A percentile compares a stretch with the other conserved stretches of the same genome.
Conservation (phyloP, 1,140 invertebrate species). For the Brachionus sp. region DNA sequence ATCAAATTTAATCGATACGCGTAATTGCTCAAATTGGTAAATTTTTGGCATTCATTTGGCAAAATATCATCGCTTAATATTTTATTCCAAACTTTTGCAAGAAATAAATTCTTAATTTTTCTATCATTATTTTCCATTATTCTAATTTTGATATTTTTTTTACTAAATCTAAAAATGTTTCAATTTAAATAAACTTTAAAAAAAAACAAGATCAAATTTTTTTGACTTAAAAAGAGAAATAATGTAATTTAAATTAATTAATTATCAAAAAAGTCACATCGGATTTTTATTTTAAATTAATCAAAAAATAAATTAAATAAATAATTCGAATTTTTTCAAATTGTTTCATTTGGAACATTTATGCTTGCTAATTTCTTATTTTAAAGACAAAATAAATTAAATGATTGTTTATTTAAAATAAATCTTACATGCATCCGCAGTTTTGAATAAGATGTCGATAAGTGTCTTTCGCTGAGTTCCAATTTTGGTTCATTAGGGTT, state of each 20-base stretch:
- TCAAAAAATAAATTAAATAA: neutral
- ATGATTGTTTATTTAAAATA: neutral
- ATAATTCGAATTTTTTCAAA: neutral
- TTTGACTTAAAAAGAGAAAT: neutral
- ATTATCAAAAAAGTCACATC: neutral
- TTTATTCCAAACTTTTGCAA: constrained; percentile 18
- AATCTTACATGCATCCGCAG: neutral
- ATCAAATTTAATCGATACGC: neutral
- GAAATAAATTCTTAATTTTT: neutral
- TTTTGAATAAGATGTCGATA: neutral
- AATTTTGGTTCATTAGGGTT: neutral
- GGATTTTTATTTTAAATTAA: neutral
- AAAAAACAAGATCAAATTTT: neutral
- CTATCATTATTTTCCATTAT: neutral
- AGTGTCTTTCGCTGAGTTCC: neutral
- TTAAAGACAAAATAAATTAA: neutral
- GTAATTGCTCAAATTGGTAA: neutral
- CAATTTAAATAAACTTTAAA: neutral
- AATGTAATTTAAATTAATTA: neutral
- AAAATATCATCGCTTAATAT: neutral
- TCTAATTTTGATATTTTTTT: neutral
- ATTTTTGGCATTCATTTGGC: neutral
- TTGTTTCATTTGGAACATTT: too few species aligned
- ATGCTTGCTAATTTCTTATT: too few species aligned
- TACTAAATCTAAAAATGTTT: neutral